Base-by-base conservation (phyloP, 2,888 invertebrate genomes). In the Brachyopa scutellaris region DNA sequence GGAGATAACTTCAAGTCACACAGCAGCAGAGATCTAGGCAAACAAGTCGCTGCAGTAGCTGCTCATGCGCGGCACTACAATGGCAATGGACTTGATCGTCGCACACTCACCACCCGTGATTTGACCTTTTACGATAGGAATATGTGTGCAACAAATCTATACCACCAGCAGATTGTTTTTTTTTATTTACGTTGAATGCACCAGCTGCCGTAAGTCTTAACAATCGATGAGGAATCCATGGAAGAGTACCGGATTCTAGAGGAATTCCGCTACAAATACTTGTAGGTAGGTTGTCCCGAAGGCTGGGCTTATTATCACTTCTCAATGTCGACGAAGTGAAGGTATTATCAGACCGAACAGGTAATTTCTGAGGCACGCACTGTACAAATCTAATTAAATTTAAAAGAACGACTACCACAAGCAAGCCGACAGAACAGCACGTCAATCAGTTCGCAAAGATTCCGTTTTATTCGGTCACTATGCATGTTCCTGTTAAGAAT, bases 121-220 rank as follows among this genome's bases (percentile, higher is more conserved):
- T 77, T 82, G 82, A 82, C 77, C 82, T 82, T 82, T 82, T n/a
- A n/a, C n/a, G n/a, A n/a, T n/a, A n/a, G n/a, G n/a, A n/a, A n/a
- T 77, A 77, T 82, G 77, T 82, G 70, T 82, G 77, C 70, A 77
- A 64, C 62, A 57, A 67, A 77, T 77, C 80, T 64, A 57, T 64
- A 26, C 64, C 11, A 33, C 59, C 40, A 53, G 51, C 67, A 36
- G 42, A 42, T 66, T 73, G 73, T 78, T 79, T 73, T n/a, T n/a
- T n/a, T n/a, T n/a, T n/a, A n/a, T 73, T 66, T 66, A 66, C 66
- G 51, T 55, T 53, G 59, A 51, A 49, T 13, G 21, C 31, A 59
- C 66, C 76, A 69, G 69, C 62, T 67, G 74, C 77, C 51, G 45
- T 3, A 33, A 17, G 51, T 53, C 29, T 19, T 15, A 61, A 62